These are phyloP conservation scores for Rhamnusium bicolor DNA, from an alignment of 2,888 invertebrate species.

Conservation along the genomic window DNA sequence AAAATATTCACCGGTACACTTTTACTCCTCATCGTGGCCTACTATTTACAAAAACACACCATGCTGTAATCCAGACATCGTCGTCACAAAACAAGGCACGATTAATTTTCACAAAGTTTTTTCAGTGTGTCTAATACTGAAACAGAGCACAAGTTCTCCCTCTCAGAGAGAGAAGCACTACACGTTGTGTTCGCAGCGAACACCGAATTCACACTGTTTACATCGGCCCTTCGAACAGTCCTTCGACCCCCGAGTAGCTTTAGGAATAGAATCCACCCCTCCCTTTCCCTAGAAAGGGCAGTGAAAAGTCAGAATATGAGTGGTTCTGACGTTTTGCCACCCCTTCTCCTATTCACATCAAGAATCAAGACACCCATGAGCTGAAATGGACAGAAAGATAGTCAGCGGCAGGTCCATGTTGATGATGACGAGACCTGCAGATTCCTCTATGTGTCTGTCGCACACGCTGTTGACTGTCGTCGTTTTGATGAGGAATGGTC, in stretches of 20 bases:
- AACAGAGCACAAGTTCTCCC: slow-evolving; percentile 18
- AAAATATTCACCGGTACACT: slow-evolving; percentile 60
- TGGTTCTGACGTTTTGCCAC: slow-evolving; percentile 61
- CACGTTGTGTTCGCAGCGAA: slow-evolving; percentile 55
- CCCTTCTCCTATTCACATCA: slow-evolving; percentile 51
- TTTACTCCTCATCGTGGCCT: slow-evolving; percentile 57
- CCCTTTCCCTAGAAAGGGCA: slow-evolving; percentile 52
- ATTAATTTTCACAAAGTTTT: slow-evolving; percentile 4
- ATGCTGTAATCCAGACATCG: not conserved
- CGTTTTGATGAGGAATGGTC: slow-evolving; percentile 52
- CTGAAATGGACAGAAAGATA: slow-evolving; percentile 46
- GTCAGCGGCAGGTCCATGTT: slow-evolving; percentile 47
- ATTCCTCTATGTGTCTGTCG: slow-evolving; percentile 60
- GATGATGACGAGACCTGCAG: slow-evolving; percentile 55
- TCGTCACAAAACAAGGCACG: not conserved
- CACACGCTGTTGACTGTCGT: slow-evolving; percentile 35
- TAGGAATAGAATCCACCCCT: slow-evolving; percentile 56
- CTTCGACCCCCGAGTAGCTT: slow-evolving; percentile 52
- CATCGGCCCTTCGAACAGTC: slow-evolving; percentile 53
- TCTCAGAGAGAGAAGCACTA: slow-evolving; percentile 31
- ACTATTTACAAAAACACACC: not conserved
- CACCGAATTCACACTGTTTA: slow-evolving; percentile 63
- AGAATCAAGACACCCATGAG: slow-evolving; percentile 38
- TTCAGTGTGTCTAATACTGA: not conserved
- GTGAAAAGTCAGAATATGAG: slow-evolving; percentile 65